phyloP scores from a whole-genome alignment of 1,140 invertebrate species.

The Drosophila novamexicana region DNA sequence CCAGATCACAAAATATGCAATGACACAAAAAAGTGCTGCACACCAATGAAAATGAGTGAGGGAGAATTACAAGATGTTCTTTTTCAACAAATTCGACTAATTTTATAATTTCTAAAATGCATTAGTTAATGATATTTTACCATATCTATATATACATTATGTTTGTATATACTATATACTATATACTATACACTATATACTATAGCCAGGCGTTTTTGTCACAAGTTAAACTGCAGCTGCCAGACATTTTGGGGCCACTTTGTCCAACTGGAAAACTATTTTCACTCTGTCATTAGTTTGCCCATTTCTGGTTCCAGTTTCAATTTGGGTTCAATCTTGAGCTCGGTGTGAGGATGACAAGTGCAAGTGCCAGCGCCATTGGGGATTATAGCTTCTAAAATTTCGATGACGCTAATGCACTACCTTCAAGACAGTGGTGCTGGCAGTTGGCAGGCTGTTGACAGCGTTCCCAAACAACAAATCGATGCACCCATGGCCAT shows the following conservation, averaged over 20 bases:
- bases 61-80: too few relatives aligned
- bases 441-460: constrained; percentile 24
- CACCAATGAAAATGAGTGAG: constrained; percentile 9
- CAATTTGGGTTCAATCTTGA: background rate
- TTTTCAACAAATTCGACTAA: too few relatives aligned
- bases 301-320: constrained; percentile 1
- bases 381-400: background rate
- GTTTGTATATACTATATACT: background rate
- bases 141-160: background rate
- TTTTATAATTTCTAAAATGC: too few relatives aligned
- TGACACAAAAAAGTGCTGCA: constrained; percentile 65
- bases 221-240: constrained; percentile 49
- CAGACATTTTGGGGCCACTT: constrained; percentile 57
- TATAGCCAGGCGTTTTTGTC: constrained; percentile 34
- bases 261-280: constrained; percentile 69
- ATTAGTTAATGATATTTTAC: too few relatives aligned
- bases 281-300: constrained; percentile 67
- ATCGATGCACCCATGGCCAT: background rate
- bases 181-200: too few relatives aligned
- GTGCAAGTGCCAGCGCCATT: constrained; percentile 17
- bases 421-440: constrained; percentile 19
- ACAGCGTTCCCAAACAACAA: constrained; percentile 29
- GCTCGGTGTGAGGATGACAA: constrained; percentile 35
- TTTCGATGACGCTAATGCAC: constrained; percentile 47
- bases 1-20: constrained; percentile 62